These are phyloP conservation scores for Sebastes ruberrimus DNA, from an alignment of 2,797 vertebrate species.

Conservation along the genomic window DNA sequence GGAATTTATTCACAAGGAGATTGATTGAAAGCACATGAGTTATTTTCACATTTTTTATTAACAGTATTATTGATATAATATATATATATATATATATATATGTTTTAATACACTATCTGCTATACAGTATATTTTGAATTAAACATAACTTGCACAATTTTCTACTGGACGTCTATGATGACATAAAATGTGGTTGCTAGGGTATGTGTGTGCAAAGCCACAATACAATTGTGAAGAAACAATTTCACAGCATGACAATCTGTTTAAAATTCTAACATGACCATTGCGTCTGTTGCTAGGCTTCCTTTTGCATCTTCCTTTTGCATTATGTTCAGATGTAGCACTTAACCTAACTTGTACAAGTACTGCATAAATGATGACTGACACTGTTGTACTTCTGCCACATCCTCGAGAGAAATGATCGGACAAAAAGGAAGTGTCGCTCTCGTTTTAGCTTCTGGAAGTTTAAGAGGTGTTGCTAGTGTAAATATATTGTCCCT, in stretches of 20 bases:
- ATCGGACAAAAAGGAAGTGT: not conserved
- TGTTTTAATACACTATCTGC: too few species aligned
- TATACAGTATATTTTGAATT: not conserved
- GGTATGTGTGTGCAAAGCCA: not conserved
- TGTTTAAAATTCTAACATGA: not conserved
- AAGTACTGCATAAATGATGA: not conserved
- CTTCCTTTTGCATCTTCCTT: not conserved
- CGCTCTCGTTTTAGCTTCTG: not conserved
- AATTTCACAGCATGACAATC: constrained; percentile 10
- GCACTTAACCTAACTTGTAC: not conserved
- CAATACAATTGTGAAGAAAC: not conserved
- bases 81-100: too few species aligned
- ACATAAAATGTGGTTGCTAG: not conserved
- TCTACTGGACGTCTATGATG: not conserved
- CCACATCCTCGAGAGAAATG: not conserved
- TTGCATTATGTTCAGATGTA: not conserved
- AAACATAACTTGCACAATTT: not conserved
- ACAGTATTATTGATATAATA: not conserved
- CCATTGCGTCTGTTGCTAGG: not conserved
- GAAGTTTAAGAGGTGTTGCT: not conserved
- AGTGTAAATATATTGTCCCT: not conserved
- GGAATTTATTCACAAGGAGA: not conserved
- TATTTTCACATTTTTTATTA: not conserved
- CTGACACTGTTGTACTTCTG: not conserved
- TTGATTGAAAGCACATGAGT: not conserved